A percentile compares a stretch with the other conserved stretches of the same genome.
Conservation (phyloP, 2,113 vertebrate species). For the Mugil cephalus region DNA sequence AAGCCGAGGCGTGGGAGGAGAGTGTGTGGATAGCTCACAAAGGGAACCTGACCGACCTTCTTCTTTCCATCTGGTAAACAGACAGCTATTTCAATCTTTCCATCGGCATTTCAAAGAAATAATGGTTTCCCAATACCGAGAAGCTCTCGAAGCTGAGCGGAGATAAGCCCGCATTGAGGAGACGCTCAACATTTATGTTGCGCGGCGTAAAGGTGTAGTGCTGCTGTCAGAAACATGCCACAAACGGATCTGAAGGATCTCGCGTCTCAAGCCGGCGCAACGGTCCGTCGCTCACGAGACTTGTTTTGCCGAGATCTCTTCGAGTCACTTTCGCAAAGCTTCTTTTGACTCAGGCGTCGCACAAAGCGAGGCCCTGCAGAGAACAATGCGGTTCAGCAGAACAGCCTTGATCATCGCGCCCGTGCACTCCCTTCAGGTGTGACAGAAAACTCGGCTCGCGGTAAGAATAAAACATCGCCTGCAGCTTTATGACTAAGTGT, state of each 20-base stretch:
- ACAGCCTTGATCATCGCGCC: slow-evolving; percentile 59
- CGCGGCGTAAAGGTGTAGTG: slow-evolving; percentile 25
- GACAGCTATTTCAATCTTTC: slow-evolving; percentile 72
- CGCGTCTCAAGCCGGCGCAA: slow-evolving; percentile 37
- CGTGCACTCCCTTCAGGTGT: slow-evolving; percentile 61
- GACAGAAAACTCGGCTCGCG: slow-evolving; percentile 44
- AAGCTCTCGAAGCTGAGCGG: slow-evolving; percentile 36
- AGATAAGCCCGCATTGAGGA: slow-evolving; percentile 14
- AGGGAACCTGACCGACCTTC: slow-evolving; percentile 75
- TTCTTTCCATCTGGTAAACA: slow-evolving; percentile 81
- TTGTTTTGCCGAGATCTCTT: slow-evolving; percentile 50
- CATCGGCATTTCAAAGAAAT: slow-evolving; percentile 70
- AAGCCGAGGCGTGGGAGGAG: slow-evolving; percentile 75
- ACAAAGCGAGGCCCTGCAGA: slow-evolving; percentile 56
- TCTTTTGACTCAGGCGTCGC: slow-evolving; percentile 52
- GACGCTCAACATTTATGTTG: slow-evolving; percentile 18
- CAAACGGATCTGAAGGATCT: slow-evolving; percentile 24
- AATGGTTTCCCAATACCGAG: slow-evolving; percentile 57
- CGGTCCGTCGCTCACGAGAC: slow-evolving; percentile 43
- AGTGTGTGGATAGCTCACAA: slow-evolving; percentile 80
- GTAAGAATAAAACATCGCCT: slow-evolving; percentile 70
- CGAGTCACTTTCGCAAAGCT: slow-evolving; percentile 39
- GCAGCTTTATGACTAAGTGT: slow-evolving; percentile 78
- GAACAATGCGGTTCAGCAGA: slow-evolving; percentile 60
- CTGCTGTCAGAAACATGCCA: slow-evolving; percentile 25